Evolutionary conservation across 2,113 vertebrate genomes (phyloP), one percentile per base, ranked within the genome.

Genomic region (Bufo gargarizans): DNA sequence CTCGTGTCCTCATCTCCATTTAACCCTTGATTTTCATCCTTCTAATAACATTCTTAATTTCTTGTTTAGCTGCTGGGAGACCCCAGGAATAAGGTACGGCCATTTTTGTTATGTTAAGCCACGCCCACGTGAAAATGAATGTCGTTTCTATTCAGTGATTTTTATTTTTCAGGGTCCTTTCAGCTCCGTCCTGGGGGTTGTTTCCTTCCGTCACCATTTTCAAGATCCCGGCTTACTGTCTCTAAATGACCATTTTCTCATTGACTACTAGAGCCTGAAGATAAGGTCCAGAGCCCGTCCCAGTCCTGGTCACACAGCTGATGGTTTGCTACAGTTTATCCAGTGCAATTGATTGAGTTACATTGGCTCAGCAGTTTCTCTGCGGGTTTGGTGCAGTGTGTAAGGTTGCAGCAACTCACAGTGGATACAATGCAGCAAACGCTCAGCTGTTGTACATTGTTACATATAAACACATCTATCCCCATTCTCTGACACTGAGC

Each of bases 71-170:
- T 99, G 83, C 98, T 99, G 96, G 97, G 98, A 97, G 98, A 99
- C 97, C 97, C 98, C 97, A 97, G 98, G 95, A 99, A 97, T 95
- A 99, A 99, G 98, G 98, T 99, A 99, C 94, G 94, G 93, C 43
- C 33, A 77, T 72, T 84, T 84, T n/a, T 74, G 53, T 74, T 72
- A 56, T 47, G 69, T 74, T 74, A 8, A 20, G 14, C n/a, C 4
- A 43, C 12, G 50, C 9, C 63, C 65, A 7, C 67, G 50, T 69
- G 1, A 69, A 16, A 63, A 20, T 81, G 56, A 61, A 17, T 82
- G 33, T 82, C 4, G 7, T 43, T 82, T 63, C 56, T 63, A 55
- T 82, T 10, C 58, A 45, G 78, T 13, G 17, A 77, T 55, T 77
- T 77, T n/a, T 77, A 9, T 77, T 9, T n/a, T 1, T 2, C 43